Base-by-base conservation (phyloP, 2,888 invertebrate species). In the Bombylius discolor region DNA sequence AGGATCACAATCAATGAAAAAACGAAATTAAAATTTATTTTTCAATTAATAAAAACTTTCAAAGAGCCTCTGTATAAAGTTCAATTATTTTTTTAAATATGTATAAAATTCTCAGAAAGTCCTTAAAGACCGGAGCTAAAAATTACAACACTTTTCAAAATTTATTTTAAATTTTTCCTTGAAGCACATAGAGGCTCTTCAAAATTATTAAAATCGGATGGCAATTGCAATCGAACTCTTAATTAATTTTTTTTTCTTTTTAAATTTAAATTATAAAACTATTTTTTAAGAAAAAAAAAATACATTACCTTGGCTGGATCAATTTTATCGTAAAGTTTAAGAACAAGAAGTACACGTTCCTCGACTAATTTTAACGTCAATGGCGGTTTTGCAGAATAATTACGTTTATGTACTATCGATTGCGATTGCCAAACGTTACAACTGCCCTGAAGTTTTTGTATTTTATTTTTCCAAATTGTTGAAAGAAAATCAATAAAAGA, bases 251-350 rank as follows among this genome's bases (percentile, higher is more conserved):
- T 14, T 52, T 48, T 49, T 36, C 8, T 7, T 36, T 36, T 36
- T 36, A 36, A 3, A 5, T 33, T 14, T 9, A 13, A 47, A 47
- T 47, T 6, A 23, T n/a, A 31, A 54, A 54, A 49, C 8, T 32
- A 54, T 44, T 44, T 58, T n/a, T 36, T 36, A 7, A 36, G 4
- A 36, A 8, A 4, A 36, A 36, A 36, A 36, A 36, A 5, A 5
- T 62, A 68, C 67, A 68, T 78, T 89, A 97, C 96, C 92, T 96
- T 92, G 67, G 83, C 81, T 64, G 91, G 85, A 70, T 89, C 83
- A 77, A 98, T 81, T 85, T 99, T 99, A 81, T 99, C 99, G 81
- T 93, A 99, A 65, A 98, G 85, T 79, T 90, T 89, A 69, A 99
- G 85, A 63, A 97, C 93, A 76, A 99, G 86, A 68, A 96, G 78